These are phyloP conservation scores for Sesamia nonagrioides DNA, from an alignment of 1,140 invertebrate genomes.

Conservation along the genomic window DNA sequence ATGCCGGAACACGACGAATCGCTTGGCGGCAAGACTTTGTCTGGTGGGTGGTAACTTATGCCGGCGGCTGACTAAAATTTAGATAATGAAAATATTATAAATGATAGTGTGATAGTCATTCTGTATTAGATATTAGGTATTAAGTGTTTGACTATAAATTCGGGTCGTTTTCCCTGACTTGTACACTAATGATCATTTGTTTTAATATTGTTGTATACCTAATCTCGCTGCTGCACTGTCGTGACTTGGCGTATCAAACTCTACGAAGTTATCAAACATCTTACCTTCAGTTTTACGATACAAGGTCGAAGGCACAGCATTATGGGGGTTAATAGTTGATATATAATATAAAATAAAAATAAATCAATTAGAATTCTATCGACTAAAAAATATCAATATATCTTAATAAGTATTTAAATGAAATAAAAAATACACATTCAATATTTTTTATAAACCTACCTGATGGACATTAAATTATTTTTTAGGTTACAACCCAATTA, in stretches of 20 bases:
- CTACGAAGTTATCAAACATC: background rate
- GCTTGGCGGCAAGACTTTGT: too few relatives aligned
- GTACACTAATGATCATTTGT: constrained; percentile 39
- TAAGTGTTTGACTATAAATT: constrained; percentile 54
- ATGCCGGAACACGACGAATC: too few relatives aligned
- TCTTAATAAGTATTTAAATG: too few relatives aligned
- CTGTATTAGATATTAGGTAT: constrained; percentile 52
- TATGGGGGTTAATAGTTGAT: background rate
- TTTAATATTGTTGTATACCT: constrained; percentile 23
- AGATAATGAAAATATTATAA: constrained; percentile 47
- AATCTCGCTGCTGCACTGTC: background rate
- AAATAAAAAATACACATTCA: too few relatives aligned
- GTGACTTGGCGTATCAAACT: background rate
- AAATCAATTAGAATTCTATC: constrained; percentile 17
- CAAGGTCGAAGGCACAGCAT: background rate
- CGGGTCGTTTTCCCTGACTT: constrained; percentile 5
- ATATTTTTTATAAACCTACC: too few relatives aligned
- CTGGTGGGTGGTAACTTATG: too few relatives aligned
- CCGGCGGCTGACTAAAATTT: too few relatives aligned
- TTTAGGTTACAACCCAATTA: too few relatives aligned
- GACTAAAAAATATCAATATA: too few relatives aligned
- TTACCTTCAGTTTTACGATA: background rate
- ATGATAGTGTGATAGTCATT: constrained; percentile 57
- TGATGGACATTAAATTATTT: too few relatives aligned
- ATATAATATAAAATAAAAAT: background rate